Evolutionary conservation across 1,140 invertebrate species (phyloP).

Genomic region (Leptinotarsa texana): DNA sequence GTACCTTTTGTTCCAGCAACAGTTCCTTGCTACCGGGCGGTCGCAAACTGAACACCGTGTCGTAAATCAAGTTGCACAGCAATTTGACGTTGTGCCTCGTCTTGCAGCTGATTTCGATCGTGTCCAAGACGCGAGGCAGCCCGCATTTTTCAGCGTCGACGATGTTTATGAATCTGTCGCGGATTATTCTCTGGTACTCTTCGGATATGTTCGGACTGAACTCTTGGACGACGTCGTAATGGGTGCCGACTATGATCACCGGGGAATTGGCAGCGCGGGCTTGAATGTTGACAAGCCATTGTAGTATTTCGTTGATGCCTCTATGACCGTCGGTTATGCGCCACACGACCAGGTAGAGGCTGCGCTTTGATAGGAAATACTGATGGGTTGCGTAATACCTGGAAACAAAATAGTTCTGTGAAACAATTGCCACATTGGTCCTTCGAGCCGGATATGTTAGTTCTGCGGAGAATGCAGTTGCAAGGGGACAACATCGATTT

Average conservation of each 20-base stretch:
- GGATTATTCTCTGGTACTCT: constrained; percentile 85
- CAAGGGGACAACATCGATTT: too few species aligned
- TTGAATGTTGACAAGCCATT: constrained; percentile 96
- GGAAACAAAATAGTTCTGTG: constrained; percentile 23
- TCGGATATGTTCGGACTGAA: constrained; percentile 76
- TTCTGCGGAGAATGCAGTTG: too few species aligned
- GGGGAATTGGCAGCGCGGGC: constrained; percentile 92
- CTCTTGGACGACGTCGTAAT: constrained; percentile 87
- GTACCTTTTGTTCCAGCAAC: constrained; percentile 91
- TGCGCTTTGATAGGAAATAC: constrained; percentile 95
- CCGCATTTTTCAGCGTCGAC: constrained; percentile 96
- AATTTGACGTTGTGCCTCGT: constrained; percentile 89
- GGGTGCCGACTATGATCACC: constrained; percentile 92
- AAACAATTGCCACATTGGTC: background rate
- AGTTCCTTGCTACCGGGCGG: constrained; percentile 89
- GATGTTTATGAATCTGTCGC: constrained; percentile 88
- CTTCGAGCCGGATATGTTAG: too few species aligned
- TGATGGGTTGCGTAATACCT: constrained; percentile 96
- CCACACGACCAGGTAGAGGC: constrained; percentile 96
- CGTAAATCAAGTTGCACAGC: constrained; percentile 91
- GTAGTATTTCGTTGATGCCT: constrained; percentile 87
- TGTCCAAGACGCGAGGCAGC: constrained; percentile 89
- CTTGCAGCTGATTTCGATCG: constrained; percentile 86
- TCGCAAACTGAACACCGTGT: constrained; percentile 88
- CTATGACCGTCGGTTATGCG: constrained; percentile 89